Percentiles rank a stretch among this genome's conserved stretches.
Conservation (phyloP, 2,888 invertebrate genomes). For the Drosophila nr. medialis region DNA sequence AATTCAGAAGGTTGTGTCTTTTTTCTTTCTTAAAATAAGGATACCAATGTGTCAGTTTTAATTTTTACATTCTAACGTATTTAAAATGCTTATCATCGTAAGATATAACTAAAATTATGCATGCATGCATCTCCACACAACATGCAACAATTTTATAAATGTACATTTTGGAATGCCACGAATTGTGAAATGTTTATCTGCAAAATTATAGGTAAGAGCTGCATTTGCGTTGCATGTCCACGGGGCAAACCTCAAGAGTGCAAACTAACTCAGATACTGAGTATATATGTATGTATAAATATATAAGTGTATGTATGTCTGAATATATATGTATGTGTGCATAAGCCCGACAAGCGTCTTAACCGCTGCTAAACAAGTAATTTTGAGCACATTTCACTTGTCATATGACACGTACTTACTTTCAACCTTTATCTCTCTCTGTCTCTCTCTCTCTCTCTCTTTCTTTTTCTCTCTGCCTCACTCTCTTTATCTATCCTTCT, state of each 20-base stretch:
- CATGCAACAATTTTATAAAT: constrained; percentile 18
- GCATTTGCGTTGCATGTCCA: constrained; percentile 48
- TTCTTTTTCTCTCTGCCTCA: not conserved
- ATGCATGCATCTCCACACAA: not conserved
- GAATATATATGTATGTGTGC: constrained; percentile 2
- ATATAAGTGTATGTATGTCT: constrained; percentile 3
- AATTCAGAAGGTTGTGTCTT: not conserved
- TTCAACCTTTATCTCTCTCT: constrained; percentile 13
- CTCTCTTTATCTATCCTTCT: not conserved
- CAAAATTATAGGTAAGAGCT: constrained; percentile 45
- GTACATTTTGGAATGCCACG: constrained; percentile 30
- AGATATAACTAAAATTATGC: not conserved
- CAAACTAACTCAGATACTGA: constrained; percentile 32
- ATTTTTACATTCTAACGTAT: not conserved
- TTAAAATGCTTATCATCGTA: not conserved
- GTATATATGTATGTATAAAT: constrained; percentile 25
- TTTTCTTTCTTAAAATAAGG: not conserved
- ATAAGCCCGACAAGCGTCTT: constrained; percentile 51
- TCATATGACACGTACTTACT: constrained; percentile 75
- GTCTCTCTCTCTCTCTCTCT: not conserved
- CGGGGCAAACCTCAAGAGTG: constrained; percentile 59
- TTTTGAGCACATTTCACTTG: constrained; percentile 79
- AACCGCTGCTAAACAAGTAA: constrained; percentile 76
- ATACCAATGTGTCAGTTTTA: not conserved
- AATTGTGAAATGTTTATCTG: constrained; percentile 65